Evolutionary conservation across 1,140 invertebrate species (phyloP).

Genomic region (Cherax quadricarinatus): DNA sequence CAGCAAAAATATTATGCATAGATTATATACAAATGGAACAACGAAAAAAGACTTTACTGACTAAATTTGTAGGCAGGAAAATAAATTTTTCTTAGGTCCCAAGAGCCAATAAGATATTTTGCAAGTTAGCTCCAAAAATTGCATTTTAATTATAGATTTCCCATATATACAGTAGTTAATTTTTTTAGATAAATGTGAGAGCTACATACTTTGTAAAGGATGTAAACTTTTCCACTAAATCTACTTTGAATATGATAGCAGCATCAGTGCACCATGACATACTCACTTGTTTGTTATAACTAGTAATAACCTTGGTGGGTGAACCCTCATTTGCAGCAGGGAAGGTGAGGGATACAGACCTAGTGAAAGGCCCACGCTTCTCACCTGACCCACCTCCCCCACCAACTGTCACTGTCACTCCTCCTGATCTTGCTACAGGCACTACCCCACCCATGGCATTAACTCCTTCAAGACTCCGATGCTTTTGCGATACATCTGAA

Average conservation of each 20-base stretch:
- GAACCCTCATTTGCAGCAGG: slow-evolving; percentile 40
- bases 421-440: slow-evolving; percentile 57
- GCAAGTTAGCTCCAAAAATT: too few relatives aligned
- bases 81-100: too few relatives aligned
- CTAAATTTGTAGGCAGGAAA: too few relatives aligned
- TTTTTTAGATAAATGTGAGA: neutral
- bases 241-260: neutral
- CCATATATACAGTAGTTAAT: neutral
- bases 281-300: slow-evolving; percentile 66
- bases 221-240: neutral
- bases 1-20: too few relatives aligned
- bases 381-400: slow-evolving; percentile 37
- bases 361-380: slow-evolving; percentile 58
- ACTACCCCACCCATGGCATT: neutral
- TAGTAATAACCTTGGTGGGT: slow-evolving; percentile 64
- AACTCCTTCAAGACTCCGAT: slow-evolving; percentile 36
- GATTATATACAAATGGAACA: too few relatives aligned
- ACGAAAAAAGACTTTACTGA: too few relatives aligned
- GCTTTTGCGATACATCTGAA: slow-evolving; percentile 22
- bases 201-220: too few relatives aligned
- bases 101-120: too few relatives aligned
- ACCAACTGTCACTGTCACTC: slow-evolving; percentile 59
- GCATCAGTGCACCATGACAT: neutral
- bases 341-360: slow-evolving; percentile 67
- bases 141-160: neutral